A percentile compares a stretch with the other conserved stretches of the same genome.
phyloP scores from a whole-genome alignment of 2,888 invertebrate species.

The Acanthopleura granulata region DNA sequence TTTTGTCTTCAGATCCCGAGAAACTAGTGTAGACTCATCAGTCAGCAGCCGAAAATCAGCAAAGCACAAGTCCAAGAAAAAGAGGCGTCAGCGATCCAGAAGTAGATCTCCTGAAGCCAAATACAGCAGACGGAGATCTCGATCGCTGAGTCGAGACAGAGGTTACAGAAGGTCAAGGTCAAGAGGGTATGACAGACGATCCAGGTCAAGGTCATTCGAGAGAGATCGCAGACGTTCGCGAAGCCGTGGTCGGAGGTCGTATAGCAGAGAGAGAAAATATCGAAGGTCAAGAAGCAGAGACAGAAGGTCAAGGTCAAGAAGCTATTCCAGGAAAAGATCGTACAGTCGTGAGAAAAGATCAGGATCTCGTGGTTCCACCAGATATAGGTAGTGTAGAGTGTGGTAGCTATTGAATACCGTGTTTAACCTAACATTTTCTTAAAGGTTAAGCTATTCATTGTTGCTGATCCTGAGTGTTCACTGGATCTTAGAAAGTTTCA shows the following conservation, averaged over 20 bases:
- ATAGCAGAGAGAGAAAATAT: background rate
- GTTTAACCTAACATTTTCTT: no score
- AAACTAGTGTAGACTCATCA: slow-evolving; percentile 9
- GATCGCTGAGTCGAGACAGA: slow-evolving; percentile 31
- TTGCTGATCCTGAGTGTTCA: no score
- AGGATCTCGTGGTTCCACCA: no score
- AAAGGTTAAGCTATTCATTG: no score
- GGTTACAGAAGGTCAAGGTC: slow-evolving; percentile 31
- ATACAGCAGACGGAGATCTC: slow-evolving; percentile 30
- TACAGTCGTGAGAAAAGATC: no score
- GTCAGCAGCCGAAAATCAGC: slow-evolving; percentile 1
- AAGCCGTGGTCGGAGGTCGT: slow-evolving; percentile 24
- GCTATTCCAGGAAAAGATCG: background rate
- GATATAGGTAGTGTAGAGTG: no score
- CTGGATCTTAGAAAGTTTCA: no score
- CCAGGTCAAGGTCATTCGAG: slow-evolving; percentile 22
- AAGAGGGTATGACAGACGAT: slow-evolving; percentile 32
- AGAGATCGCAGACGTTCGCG: background rate
- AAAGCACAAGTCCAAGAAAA: slow-evolving; percentile 16
- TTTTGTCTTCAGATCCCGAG: background rate
- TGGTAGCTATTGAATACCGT: no score
- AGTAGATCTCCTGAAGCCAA: slow-evolving; percentile 28
- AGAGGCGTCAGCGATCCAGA: slow-evolving; percentile 21
- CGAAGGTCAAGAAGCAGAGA: background rate
- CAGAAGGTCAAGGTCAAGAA: slow-evolving; percentile 1